A percentile compares a stretch with the other conserved stretches of the same genome.
Conservation (phyloP, 2,888 invertebrate genomes). For the Polyploca ridens region DNA sequence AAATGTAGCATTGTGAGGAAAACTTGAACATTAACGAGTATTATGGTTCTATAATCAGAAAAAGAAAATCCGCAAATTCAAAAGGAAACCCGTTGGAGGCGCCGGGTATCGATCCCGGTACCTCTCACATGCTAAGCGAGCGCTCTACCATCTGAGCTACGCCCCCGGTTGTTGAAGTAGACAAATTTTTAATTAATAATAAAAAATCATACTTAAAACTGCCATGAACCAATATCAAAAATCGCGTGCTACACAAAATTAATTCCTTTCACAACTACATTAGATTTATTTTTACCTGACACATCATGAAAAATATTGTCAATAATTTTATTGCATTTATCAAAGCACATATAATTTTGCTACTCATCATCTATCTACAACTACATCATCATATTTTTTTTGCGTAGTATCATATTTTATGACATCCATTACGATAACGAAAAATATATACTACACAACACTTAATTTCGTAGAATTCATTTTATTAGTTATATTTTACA, state of each 20-base stretch:
- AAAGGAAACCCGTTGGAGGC: conserved; percentile 62
- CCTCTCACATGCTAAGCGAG: conserved; percentile 83
- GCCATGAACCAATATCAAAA: background rate
- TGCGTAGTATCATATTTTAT: background rate
- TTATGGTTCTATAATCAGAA: background rate
- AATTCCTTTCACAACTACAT: background rate
- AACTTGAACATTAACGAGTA: too few relatives aligned
- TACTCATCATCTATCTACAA: background rate
- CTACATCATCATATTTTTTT: background rate
- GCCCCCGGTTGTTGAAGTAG: conserved; percentile 49
- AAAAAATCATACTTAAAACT: background rate
- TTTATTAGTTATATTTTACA: too few relatives aligned
- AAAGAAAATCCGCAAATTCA: conserved; percentile 8
- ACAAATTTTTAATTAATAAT: background rate
- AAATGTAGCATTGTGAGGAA: too few relatives aligned
- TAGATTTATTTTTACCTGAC: background rate
- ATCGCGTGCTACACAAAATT: background rate
- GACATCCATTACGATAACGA: background rate
- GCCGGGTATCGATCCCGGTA: conserved; percentile 85
- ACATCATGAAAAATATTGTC: background rate
- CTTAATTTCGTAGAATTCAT: too few relatives aligned
- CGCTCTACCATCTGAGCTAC: conserved; percentile 80
- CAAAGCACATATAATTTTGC: background rate
- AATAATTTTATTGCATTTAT: background rate
- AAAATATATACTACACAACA: background rate